Evolutionary conservation across 2,113 vertebrate genomes (phyloP), one percentile per base, ranked within the genome.

Genomic region (Apteryx mantelli): DNA sequence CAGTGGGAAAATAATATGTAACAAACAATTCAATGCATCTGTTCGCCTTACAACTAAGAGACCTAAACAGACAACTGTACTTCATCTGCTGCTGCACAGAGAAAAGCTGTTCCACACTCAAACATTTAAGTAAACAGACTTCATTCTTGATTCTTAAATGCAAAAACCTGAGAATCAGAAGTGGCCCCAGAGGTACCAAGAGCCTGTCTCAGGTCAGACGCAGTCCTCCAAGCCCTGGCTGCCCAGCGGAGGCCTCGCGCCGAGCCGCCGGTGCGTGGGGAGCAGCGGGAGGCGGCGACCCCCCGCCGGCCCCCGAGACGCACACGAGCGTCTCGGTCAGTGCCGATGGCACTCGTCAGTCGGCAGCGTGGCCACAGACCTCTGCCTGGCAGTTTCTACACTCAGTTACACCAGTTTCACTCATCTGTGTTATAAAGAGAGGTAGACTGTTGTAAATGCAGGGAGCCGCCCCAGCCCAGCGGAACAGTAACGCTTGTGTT

Each of bases 321-420:
- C 14, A 7, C 17, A 38, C 11, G 2, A 20, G 5, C 12, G 5
- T n/a, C 32, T 26, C 2, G 15, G 4, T 32, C 76, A 4, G 5
- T 3, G 0, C 20, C 2, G 1, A 5, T 12, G 7, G 48, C 48
- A 0, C 7, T 58, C 0, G 0, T 25, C 4, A 65, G 66, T 6
- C 26, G 38, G 42, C 53, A 44, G 34, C 24, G 65, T 0, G 5
- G 58, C n/a, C 56, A 36, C 1, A 11, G 30, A 5, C 15, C 38
- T 32, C 64, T 25, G 53, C 53, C 50, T 13, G 2, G 16, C 16
- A 5, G 28, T 22, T 11, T 28, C 60, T 53, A 1, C 2, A 5
- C 20, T 1, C 22, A 20, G 5, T 1, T 5, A 48, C 46, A 48
- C 18, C 46, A 19, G 9, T 2, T 38, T 9, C 4, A 5, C 7